Evolutionary conservation across 2,888 invertebrate species (phyloP), one percentile per base, ranked within the genome.

Genomic region (Caenorhabditis sp.): DNA sequence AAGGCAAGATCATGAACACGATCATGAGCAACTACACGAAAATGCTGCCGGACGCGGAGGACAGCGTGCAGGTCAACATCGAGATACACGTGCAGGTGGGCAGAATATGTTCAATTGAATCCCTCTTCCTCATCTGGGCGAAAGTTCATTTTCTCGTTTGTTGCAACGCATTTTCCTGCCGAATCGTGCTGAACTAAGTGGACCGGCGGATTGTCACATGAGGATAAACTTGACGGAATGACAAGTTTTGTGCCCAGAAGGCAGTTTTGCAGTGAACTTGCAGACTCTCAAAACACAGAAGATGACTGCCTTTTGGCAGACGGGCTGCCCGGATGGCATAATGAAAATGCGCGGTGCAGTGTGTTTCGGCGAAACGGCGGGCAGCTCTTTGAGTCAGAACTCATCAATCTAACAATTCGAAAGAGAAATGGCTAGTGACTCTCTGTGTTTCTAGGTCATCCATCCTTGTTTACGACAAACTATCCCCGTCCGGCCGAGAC

Each of bases 1-100:
- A 91, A 70, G 90, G 90, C 13, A 85, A 85, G 55, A 90, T 91
- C 53, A 87, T 91, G 60, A 84, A 83, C 56, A 80, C 84, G 35
- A 81, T 91, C 44, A 85, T 90, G 85, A 67, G 68, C 51, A 91
- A 91, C 80, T 91, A 91, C 84, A 91, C 90, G 37, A 91, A 90
- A 80, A 88, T 88, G 87, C 72, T 91, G 68, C 91, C 91, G n/a
- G 89, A 89, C 62, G 87, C 89, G 9, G 90, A 90, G 62, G 91
- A 90, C 37, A 84, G 86, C 40, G 90, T 91, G 8, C 72, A 80
- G 32, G 90, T 91, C 9, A 83, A 88, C 55, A 85, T 91, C 60
- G 91, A 91, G 80, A 84, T 91, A 81, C 90, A 90, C 71, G 90
- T 90, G 0, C 90, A 90, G 87, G 89, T 88, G 0, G 50, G 67